Evolutionary conservation across 2,113 vertebrate species (phyloP), one percentile per base, ranked within the genome.

Genomic region (Coreoperca whiteheadi): DNA sequence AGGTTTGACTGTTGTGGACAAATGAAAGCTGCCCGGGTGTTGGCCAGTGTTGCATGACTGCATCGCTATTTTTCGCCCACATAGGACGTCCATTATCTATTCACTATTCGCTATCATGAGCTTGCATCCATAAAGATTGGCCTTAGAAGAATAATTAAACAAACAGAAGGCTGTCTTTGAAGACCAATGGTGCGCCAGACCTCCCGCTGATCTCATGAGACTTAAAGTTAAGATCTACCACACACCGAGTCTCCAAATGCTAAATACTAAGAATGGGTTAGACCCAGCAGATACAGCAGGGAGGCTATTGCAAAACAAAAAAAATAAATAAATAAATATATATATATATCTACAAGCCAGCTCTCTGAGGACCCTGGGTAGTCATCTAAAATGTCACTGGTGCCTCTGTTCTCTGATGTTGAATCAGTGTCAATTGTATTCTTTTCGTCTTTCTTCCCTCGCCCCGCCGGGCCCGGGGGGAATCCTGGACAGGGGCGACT

Each of bases 331-430:
- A n/a, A n/a, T n/a, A n/a, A n/a, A n/a, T n/a, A n/a, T n/a, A n/a
- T n/a, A n/a, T n/a, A n/a, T n/a, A n/a, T 8, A 66, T 30, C 53
- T 25, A 64, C 48, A 54, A n/a, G 43, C 56, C 64, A 75, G 37
- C 57, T 75, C 81, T 69, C 83, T 21, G 63, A 85, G 78, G 88
- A 87, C 39, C 16, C 18, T 28, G 53, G 37, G 32, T 60, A 84
- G 59, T 56, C 79, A 67, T 73, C 73, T 83, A 28, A 90, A 89
- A 89, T 89, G 88, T 81, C 84, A 81, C 43, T 30, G 30, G 46
- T 61, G 70, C 57, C 53, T 85, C 48, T 82, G 75, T 71, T 79
- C 61, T 81, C 60, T 84, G 77, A 83, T 74, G 71, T 73, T 12
- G 28, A 78, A 79, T 85, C 50, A 34, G 69, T 77, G 83, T 67